Percentiles rank a stretch among this genome's conserved stretches.
Conservation (phyloP, 1,140 invertebrate species). For the Diorhabda elongata region DNA sequence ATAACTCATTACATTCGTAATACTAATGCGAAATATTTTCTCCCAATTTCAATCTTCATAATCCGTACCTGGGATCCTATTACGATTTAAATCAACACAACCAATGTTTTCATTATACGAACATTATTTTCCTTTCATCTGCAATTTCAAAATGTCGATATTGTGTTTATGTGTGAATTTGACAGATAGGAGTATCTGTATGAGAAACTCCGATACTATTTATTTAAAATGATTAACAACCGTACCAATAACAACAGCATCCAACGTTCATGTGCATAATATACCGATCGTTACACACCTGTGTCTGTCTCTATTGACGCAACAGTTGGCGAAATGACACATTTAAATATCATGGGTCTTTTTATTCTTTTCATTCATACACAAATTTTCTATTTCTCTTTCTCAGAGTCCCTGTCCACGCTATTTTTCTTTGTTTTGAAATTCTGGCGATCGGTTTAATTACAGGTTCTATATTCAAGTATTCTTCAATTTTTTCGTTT, state of each 20-base stretch:
- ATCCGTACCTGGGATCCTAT: not conserved
- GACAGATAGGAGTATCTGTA: not conserved
- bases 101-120: not conserved
- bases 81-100: not conserved
- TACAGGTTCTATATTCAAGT: no score
- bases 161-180: not conserved
- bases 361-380: no score
- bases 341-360: no score
- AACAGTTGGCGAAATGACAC: no score
- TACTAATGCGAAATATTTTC: not conserved
- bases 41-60: not conserved
- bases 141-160: not conserved
- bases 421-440: no score
- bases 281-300: not conserved
- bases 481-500: no score
- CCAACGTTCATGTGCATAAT: not conserved
- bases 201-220: not conserved
- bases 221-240: not conserved
- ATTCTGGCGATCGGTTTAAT: no score
- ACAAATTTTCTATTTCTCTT: no score
- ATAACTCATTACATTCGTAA: no score
- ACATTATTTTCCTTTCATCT: constrained; percentile 3
- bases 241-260: not conserved
- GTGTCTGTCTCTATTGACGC: not conserved
- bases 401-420: no score